Percentiles rank a stretch among this genome's conserved stretches.
phyloP scores from a whole-genome alignment of 2,113 vertebrate genomes.

The Morphnarchus princeps region DNA sequence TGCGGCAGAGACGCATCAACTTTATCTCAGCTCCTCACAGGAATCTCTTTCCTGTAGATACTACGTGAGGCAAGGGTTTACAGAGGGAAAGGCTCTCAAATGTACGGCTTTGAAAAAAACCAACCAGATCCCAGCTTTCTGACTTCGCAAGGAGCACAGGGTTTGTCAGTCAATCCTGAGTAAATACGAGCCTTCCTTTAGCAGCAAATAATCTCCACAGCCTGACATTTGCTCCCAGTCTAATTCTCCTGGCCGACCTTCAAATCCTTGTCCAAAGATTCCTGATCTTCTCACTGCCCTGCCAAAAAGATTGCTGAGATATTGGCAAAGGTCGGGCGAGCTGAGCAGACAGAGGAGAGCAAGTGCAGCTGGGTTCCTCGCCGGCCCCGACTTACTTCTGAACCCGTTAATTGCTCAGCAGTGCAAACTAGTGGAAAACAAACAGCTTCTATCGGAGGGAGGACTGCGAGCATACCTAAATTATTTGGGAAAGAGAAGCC shows the following conservation, averaged over 20 bases:
- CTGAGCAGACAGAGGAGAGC: background rate
- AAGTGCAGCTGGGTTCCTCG: background rate
- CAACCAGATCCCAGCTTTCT: background rate
- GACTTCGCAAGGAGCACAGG: background rate
- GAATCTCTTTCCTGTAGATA: background rate
- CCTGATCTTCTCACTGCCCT: background rate
- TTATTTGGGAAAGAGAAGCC: background rate
- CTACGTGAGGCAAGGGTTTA: accelerated
- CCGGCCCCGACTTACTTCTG: background rate
- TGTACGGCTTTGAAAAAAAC: background rate
- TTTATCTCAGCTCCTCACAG: background rate
- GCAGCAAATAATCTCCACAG: background rate
- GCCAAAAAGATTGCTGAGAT: background rate
- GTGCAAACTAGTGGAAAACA: slow-evolving; percentile 3
- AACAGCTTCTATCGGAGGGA: background rate
- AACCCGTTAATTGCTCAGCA: background rate
- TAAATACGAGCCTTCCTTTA: background rate
- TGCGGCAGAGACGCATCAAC: background rate
- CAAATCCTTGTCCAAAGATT: slow-evolving; percentile 10
- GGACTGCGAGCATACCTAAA: background rate
- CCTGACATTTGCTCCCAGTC: background rate
- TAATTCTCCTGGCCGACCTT: background rate
- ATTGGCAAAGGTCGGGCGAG: background rate
- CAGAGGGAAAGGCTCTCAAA: background rate
- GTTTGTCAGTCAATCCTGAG: background rate